Base-by-base conservation (phyloP, 2,797 vertebrate species). In the Brachymystax lenok region DNA sequence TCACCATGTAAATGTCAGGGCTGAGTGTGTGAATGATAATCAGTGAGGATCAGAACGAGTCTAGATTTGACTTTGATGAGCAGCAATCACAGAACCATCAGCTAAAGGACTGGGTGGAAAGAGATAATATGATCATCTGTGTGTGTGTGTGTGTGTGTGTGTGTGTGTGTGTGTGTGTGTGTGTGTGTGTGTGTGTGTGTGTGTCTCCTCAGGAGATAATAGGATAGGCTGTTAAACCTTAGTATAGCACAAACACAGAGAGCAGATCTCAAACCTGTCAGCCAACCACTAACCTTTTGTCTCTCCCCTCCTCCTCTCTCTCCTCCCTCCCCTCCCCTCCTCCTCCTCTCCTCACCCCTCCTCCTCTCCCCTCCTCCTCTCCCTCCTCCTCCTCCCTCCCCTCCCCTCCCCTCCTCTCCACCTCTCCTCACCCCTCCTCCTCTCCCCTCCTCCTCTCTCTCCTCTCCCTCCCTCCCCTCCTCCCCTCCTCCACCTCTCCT, bases 1-100 rank as follows among this genome's bases (percentile, higher is more conserved):
- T 92, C 28, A 90, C 82, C 82, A 88, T 92, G 89, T 92, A 93
- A 92, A 94, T 93, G 85, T 90, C 84, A 84, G 87, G 91, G 91
- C 89, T 87, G 87, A 79, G 80, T 59, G 54, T 59, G 54, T 64
- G 46, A 87, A 84, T 86, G 83, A 87, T 89, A 92, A 92, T 93
- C 88, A 85, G 86, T 83, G 85, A 89, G 83, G 85, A 86, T 46
- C 89, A 82, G 85, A 82, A 68, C 14, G 28, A 17, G 24, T 14
- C 89, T 76, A 82, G 83, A 90, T 92, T 90, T 92, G 90, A 92
- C 90, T 89, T 86, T 92, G 90, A 92, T 90, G 90, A 91, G 87
- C 87, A 84, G 59, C 91, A 92, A 93, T 94, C 94, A 92, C 89
- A 85, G 76, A 67, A 46, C 16, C 84, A 84, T 88, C 84, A 82